Base-by-base conservation (phyloP, 2,113 vertebrate species). In the Piaya cayana region DNA sequence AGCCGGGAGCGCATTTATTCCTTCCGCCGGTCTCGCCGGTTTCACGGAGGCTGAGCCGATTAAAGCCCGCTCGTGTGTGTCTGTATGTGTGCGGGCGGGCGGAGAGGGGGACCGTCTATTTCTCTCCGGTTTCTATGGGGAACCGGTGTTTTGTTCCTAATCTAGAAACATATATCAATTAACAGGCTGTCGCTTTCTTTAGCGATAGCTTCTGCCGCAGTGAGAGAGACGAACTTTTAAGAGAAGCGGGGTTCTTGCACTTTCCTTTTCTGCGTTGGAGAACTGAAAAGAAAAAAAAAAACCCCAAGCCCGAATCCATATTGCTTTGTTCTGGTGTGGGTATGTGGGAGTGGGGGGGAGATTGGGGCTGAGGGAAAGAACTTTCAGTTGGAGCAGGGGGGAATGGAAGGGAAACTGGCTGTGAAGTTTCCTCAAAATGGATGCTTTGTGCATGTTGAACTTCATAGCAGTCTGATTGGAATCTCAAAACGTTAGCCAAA, bases 401-500 rank as follows among this genome's bases (percentile, higher is more conserved):
- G 69, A 39, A 80, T 47, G 62, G 80, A 90, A 94, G 71, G 82
- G 82, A 96, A 96, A 90, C 88, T 92, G 92, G 71, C 88, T 95
- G 67, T 94, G 84, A 96, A 96, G 95, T 97, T 97, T 96, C 93
- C 94, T 98, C 97, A 98, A 98, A 98, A 98, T 98, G 97, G 98
- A 97, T 98, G 97, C 98, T 98, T 98, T 98, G 98, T 98, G 96
- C 97, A 97, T 93, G 97, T 97, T 98, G 98, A 98, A 98, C 98
- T 98, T 98, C 98, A 97, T 98, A 98, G 97, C 97, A 95, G 97
- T 95, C 97, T 96, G 97, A 98, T 98, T 97, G 98, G 98, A 98
- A 98, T 98, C 98, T 97, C 98, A 95, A 97, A 96, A 96, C 96
- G 97, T 98, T 98, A 98, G 98, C 98, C 98, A 98, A 98, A 98